Evolutionary conservation across 2,888 invertebrate species (phyloP), one percentile per base, ranked within the genome.

Genomic region (Leptopterna dolabrata): DNA sequence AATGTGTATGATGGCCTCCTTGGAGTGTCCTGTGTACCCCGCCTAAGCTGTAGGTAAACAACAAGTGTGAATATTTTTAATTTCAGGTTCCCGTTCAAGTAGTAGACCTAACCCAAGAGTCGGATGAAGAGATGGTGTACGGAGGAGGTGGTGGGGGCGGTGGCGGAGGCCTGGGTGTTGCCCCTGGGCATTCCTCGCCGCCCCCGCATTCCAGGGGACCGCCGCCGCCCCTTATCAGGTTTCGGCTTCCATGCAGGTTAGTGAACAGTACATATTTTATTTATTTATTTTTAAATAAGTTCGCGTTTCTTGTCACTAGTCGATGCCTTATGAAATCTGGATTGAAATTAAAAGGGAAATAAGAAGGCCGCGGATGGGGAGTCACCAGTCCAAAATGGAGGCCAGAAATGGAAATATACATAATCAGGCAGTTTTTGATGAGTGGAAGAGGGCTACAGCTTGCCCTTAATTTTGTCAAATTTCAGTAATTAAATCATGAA

Each of bases 51-150:
- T 6, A 2, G 4, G 4, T 16, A 55, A 55, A 4, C 55, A 11
- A 6, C 16, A 19, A 55, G 7, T 4, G 2, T 36, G 36, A 36
- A 2, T 7, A 83, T 70, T n/a, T 70, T n/a, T 0, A 13, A n/a
- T 83, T 83, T 83, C 36, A 92, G 51, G 92, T 93, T 89, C 93
- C 93, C 43, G 93, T 94, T 83, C 91, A 92, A 83, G 92, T 93
- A 24, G 93, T 94, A 88, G 94, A 94, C 91, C 91, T 94, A 89
- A 94, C 94, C 2, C 93, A 93, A 80, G 94, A 94, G 89, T 92
- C 93, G 6, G 93, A 93, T 89, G 94, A 94, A 89, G 94, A 94
- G 89, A 88, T 90, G 89, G 85, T 88, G 51, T 88, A 86, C 76
- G 88, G 87, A 27, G 87, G 88, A 11, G 83, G 85, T 36, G 83